Percentiles rank a stretch among this genome's conserved stretches.
Conservation (phyloP, 1,140 invertebrate species). For the Drosophila sproati region DNA sequence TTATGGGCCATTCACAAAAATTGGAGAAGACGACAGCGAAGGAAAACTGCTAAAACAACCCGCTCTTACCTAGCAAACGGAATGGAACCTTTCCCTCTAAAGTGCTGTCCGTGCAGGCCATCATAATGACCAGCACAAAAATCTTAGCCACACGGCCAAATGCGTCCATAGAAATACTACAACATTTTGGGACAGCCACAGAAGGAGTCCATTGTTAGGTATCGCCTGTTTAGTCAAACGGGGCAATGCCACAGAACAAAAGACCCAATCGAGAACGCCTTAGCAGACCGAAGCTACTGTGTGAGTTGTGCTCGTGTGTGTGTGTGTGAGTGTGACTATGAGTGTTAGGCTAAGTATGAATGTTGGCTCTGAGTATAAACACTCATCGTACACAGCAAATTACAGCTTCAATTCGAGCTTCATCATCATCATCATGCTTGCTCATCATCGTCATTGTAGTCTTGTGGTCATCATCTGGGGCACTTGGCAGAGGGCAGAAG, state of each 20-base stretch:
- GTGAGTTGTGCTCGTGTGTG: slow-evolving; percentile 2
- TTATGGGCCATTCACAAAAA: slow-evolving; percentile 32
- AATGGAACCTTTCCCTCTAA: slow-evolving; percentile 11
- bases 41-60: slow-evolving; percentile 51
- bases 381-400: slow-evolving; percentile 61
- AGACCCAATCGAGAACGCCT: slow-evolving; percentile 47
- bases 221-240: slow-evolving; percentile 63
- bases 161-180: slow-evolving; percentile 67
- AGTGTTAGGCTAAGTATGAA: slow-evolving; percentile 11
- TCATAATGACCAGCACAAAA: slow-evolving; percentile 77
- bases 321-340: slow-evolving; percentile 14
- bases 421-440: slow-evolving; percentile 47
- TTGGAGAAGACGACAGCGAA: neutral
- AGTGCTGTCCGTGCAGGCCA: slow-evolving; percentile 49
- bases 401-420: slow-evolving; percentile 61
- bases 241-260: slow-evolving; percentile 69
- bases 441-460: slow-evolving; percentile 5
- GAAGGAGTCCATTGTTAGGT: slow-evolving; percentile 66
- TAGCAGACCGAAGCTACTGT: slow-evolving; percentile 38
- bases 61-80: slow-evolving; percentile 46
- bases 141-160: slow-evolving; percentile 77
- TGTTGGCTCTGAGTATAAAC: slow-evolving; percentile 14
- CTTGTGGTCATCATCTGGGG: slow-evolving; percentile 35
- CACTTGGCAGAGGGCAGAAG: no score
- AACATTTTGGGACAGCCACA: slow-evolving; percentile 57